These are phyloP conservation scores for Entomyzon cyanotis DNA, from an alignment of 2,113 vertebrate species.

Conservation along the genomic window DNA sequence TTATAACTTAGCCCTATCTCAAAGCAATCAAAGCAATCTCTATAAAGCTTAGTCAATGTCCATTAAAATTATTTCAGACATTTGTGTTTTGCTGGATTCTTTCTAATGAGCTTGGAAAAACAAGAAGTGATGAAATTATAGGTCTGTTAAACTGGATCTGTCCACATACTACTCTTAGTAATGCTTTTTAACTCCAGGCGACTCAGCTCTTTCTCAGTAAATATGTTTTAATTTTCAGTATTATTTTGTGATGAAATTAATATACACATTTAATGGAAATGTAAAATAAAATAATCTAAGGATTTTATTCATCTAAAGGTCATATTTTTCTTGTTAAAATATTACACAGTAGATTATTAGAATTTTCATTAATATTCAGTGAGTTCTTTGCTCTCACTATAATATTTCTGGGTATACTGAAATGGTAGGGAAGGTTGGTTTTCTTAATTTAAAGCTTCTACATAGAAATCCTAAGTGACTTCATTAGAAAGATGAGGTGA, in stretches of 20 bases:
- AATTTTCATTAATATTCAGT: conserved; percentile 50
- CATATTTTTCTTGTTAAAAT: conserved; percentile 19
- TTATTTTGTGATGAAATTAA: neutral
- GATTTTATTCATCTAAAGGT: conserved; percentile 44
- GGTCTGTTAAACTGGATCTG: conserved; percentile 26
- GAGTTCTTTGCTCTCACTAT: neutral
- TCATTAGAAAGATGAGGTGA: conserved; percentile 9
- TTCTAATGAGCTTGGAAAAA: conserved; percentile 54
- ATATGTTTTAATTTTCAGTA: conserved; percentile 19
- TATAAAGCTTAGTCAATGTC: conserved; percentile 38
- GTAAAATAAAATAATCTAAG: conserved; percentile 34
- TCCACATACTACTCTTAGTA: neutral
- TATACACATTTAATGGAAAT: neutral
- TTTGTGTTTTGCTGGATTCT: conserved; percentile 37
- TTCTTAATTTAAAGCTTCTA: conserved; percentile 46
- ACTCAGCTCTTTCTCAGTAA: conserved; percentile 17
- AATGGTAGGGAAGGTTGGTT: neutral
- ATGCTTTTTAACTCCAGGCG: neutral
- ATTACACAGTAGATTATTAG: conserved; percentile 35
- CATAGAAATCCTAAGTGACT: neutral
- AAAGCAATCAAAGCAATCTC: conserved; percentile 49
- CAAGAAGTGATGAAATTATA: neutral
- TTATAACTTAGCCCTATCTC: conserved; percentile 17
- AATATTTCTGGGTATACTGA: neutral
- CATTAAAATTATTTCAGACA: conserved; percentile 61